Evolutionary conservation across 2,888 invertebrate species (phyloP).

Genomic region (Doris montereyensis): DNA sequence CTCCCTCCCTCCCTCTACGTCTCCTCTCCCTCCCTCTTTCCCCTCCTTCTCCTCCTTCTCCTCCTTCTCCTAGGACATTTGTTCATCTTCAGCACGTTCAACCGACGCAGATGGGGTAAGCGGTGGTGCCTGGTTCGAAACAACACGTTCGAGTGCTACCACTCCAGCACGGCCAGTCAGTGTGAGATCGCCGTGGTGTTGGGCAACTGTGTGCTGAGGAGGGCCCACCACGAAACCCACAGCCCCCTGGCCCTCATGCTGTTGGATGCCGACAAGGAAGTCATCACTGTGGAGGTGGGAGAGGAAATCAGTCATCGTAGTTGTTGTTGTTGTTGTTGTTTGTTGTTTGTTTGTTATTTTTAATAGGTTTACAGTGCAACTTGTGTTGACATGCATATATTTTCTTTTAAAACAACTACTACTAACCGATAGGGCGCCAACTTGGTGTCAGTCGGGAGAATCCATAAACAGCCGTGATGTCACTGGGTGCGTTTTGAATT

Average conservation of each 20-base stretch:
- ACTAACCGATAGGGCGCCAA: too few relatives aligned
- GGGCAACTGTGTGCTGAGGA: constrained; percentile 53
- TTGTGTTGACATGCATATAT: too few relatives aligned
- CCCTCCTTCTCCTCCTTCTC: background rate
- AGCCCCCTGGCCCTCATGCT: constrained; percentile 64
- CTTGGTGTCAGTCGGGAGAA: too few relatives aligned
- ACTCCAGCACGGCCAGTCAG: constrained; percentile 49
- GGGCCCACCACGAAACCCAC: constrained; percentile 59
- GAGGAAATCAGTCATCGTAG: too few relatives aligned
- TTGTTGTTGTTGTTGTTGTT: too few relatives aligned
- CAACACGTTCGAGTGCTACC: constrained; percentile 64
- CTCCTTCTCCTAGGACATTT: constrained; percentile 53
- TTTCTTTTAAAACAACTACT: too few relatives aligned
- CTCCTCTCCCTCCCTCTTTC: too few relatives aligned
- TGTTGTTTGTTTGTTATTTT: background rate
- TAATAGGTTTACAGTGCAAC: too few relatives aligned
- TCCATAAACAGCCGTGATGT: too few relatives aligned
- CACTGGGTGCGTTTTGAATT: too few relatives aligned
- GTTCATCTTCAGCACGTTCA: constrained; percentile 63
- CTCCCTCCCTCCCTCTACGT: background rate
- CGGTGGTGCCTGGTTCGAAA: constrained; percentile 61
- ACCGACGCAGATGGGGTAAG: constrained; percentile 62
- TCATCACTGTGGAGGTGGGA: constrained; percentile 66
- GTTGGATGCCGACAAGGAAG: constrained; percentile 50
- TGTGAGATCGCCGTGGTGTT: constrained; percentile 61